phyloP scores from a whole-genome alignment of 2,113 vertebrate genomes.

The Grallaria varia region DNA sequence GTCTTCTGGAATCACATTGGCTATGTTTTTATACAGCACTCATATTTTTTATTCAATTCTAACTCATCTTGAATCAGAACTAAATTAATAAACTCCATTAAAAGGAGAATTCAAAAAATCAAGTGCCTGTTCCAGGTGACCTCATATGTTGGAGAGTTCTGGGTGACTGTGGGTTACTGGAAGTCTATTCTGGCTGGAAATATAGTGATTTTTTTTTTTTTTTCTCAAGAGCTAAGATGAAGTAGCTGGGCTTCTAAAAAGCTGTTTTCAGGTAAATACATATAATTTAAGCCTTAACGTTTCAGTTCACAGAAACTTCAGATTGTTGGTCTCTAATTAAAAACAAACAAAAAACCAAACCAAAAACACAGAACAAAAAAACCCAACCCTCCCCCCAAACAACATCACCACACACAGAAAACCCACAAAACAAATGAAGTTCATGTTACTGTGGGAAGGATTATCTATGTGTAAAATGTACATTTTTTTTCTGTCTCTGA shows the following conservation, averaged over 20 bases:
- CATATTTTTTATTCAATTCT: background rate
- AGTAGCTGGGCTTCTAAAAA: background rate
- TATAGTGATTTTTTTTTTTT: background rate
- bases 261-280: background rate
- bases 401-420: background rate
- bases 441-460: background rate
- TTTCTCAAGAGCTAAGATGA: background rate
- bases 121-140: slow-evolving; percentile 36
- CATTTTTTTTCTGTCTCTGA: background rate
- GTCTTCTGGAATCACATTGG: background rate
- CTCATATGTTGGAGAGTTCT: slow-evolving; percentile 47
- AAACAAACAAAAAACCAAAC: background rate
- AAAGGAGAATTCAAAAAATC: slow-evolving; percentile 29
- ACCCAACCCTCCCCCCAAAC: background rate
- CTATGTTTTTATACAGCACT: background rate
- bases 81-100: slow-evolving; percentile 40
- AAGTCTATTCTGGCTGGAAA: slow-evolving; percentile 13
- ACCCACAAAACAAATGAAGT: background rate
- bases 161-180: slow-evolving; percentile 37
- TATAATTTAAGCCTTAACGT: background rate
- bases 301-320: background rate
- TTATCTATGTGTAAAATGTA: background rate
- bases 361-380: background rate
- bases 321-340: background rate
- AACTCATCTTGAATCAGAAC: background rate